Evolutionary conservation across 1,140 invertebrate species (phyloP), one percentile per base, ranked within the genome.

Genomic region (Diplogasteroides magnus): DNA sequence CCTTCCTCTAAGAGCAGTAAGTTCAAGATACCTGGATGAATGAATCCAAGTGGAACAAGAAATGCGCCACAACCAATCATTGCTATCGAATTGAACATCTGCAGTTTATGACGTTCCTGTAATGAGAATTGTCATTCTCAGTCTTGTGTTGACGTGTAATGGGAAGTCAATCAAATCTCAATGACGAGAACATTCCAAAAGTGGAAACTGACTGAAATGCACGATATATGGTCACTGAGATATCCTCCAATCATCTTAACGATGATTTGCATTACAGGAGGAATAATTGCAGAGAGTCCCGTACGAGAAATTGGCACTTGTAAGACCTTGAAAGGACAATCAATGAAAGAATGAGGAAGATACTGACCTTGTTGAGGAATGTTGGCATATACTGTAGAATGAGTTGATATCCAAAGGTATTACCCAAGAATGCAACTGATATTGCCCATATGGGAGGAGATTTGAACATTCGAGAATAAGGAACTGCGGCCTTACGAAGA

Each of bases 391-490:
- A 65, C 59, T 78, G 60, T 14, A 78, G 65, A 23, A 79, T 58
- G 29, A 80, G 64, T 26, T 79, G 71, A 56, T 76, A 64, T 13
- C 73, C 59, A 64, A 74, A 81, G n/a, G 37, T 66, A 61, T 77
- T 77, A 27, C 78, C 78, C 19, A 81, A 48, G 6, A 79, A 78
- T n/a, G 77, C 78, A 28, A 78, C 55, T 77, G 72, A 81, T 29
- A 81, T 68, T 25, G 77, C 77, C 76, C 79, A 77, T 26, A 82
- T 74, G 28, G 70, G 29, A 48, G 32, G 60, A 57, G 57, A 61
- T 2, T 55, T 68, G 32, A 26, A 72, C 31, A 78, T 78, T 37
- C 31, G 56, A 31, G 61, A 64, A 48, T 80, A 68, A 19, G 77
- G 77, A 67, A 80, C 69, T 57, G 77, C n/a, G n/a, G n/a, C n/a